Conservation (phyloP, 2,113 vertebrate genomes). For the Hippocampus barbouri region DNA sequence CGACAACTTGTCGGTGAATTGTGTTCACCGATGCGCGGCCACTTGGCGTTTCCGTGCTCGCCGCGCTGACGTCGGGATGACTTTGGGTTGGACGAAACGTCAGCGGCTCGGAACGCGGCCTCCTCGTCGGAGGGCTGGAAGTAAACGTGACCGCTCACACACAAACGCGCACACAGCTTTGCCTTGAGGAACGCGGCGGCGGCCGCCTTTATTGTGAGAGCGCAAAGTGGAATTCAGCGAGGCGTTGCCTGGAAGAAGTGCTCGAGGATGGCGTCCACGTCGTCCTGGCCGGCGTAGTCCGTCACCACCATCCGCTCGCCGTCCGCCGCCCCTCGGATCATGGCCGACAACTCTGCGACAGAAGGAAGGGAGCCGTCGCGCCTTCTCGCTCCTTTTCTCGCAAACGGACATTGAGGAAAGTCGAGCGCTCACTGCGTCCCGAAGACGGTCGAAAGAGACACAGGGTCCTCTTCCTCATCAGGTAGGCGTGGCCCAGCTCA, state of each 20-base stretch:
- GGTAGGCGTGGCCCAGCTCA: slow-evolving; percentile 43
- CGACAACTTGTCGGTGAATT: too few relatives aligned
- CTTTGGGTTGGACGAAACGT: not conserved
- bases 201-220: too few relatives aligned
- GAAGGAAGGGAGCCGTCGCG: too few relatives aligned
- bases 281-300: slow-evolving; percentile 42
- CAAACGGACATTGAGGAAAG: not conserved
- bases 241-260: slow-evolving; percentile 31
- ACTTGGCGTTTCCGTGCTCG: too few relatives aligned
- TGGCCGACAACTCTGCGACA: slow-evolving; percentile 54
- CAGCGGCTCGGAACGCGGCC: not conserved
- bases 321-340: slow-evolving; percentile 53
- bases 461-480: slow-evolving; percentile 48
- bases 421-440: slow-evolving; percentile 44
- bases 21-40: too few relatives aligned
- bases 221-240: not conserved
- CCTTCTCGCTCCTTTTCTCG: not conserved
- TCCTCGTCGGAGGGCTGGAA: not conserved
- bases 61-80: too few relatives aligned
- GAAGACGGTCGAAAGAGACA: slow-evolving; percentile 57
- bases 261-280: slow-evolving; percentile 42
- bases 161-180: too few relatives aligned
- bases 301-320: slow-evolving; percentile 20
- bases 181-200: too few relatives aligned
- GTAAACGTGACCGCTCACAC: too few relatives aligned